Percentiles rank a stretch among this genome's conserved stretches.
Conservation (phyloP, 1,140 invertebrate genomes). For the Marisa cornuarietis region DNA sequence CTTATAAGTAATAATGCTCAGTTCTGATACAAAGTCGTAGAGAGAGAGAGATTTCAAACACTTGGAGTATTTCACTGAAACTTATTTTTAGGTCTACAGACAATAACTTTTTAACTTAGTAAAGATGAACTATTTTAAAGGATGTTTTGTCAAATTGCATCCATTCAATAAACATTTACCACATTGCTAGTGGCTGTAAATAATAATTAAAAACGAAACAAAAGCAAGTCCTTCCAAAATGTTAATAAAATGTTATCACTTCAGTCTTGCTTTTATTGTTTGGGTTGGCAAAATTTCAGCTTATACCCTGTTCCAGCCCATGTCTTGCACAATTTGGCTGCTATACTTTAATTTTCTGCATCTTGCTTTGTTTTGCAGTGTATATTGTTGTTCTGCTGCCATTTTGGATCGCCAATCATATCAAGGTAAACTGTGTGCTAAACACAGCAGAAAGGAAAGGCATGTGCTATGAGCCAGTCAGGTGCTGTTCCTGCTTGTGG, state of each 20-base stretch:
- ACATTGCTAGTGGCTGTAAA: not conserved
- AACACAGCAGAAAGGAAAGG: conserved; percentile 40
- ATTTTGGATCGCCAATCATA: conserved; percentile 51
- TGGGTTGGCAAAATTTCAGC: no score
- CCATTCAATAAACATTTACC: not conserved
- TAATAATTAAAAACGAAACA: not conserved
- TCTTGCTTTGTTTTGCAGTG: conserved; percentile 41
- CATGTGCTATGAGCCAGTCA: conserved; percentile 57
- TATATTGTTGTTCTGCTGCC: conserved; percentile 49
- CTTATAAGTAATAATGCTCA: no score
- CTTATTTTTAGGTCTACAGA: no score
- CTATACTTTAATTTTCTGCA: not conserved
- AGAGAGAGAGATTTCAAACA: no score
- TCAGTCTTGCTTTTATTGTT: no score
- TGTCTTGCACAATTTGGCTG: not conserved
- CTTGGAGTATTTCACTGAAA: no score
- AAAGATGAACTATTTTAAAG: no score
- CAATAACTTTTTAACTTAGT: no score
- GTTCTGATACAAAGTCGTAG: no score
- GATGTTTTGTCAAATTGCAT: no score
- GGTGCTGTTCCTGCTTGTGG: conserved; percentile 60
- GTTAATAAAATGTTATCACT: no score
- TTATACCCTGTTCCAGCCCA: no score
- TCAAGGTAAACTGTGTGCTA: conserved; percentile 41
- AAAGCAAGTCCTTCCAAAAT: not conserved